Percentiles rank a stretch among this genome's conserved stretches.
Conservation (phyloP, 2,888 invertebrate genomes). For the Smittia aterrima region DNA sequence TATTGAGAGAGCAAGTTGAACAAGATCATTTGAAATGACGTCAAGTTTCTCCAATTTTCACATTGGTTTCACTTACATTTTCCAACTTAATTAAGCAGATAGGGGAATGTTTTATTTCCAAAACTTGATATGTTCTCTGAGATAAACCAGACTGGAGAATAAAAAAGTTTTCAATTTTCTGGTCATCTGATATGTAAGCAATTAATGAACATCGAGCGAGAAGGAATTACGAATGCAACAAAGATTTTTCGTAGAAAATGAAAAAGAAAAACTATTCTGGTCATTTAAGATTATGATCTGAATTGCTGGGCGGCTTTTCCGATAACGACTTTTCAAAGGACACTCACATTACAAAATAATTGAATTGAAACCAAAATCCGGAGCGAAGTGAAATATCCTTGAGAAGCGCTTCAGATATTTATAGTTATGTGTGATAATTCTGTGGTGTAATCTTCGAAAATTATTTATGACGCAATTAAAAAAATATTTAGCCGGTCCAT, state of each 20-base stretch:
- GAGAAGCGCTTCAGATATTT: background rate
- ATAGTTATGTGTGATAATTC: constrained; percentile 22
- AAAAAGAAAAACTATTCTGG: background rate
- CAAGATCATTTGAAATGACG: no score
- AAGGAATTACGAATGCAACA: background rate
- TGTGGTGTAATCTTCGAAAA: constrained; percentile 8
- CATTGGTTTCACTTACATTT: background rate
- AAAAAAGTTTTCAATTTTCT: constrained; percentile 30
- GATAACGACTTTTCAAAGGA: background rate
- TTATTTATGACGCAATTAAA: constrained; percentile 28
- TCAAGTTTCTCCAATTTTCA: background rate
- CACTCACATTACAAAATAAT: background rate
- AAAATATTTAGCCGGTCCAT: constrained; percentile 37
- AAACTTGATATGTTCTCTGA: constrained; percentile 38
- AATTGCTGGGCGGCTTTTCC: background rate
- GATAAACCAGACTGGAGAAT: constrained; percentile 37
- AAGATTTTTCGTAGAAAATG: background rate
- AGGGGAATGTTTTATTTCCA: constrained; percentile 16
- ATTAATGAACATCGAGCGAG: constrained; percentile 8
- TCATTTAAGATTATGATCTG: background rate
- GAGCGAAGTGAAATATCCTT: background rate
- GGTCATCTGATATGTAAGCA: constrained; percentile 41
- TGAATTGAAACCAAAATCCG: constrained; percentile 1
- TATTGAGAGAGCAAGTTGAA: no score
- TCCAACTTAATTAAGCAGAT: constrained; percentile 3